phyloP scores from a whole-genome alignment of 2,797 vertebrate species.

The Oreonectes daqikongensis region DNA sequence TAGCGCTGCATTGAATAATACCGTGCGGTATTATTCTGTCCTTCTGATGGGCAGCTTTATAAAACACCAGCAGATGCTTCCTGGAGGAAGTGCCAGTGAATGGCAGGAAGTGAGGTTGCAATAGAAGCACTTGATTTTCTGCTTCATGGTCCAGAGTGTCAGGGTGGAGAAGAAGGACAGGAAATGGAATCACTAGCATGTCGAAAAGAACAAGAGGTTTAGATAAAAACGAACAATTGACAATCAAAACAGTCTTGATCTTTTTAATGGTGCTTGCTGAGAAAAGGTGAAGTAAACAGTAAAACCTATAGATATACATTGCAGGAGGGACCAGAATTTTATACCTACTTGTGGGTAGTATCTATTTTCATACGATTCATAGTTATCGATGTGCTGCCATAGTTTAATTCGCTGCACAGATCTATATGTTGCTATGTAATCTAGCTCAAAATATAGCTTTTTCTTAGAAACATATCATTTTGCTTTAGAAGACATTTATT shows the following conservation, averaged over 20 bases:
- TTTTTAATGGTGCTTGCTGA: background rate
- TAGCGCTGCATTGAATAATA: conserved; percentile 29
- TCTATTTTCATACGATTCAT: no score
- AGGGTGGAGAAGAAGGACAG: conserved; percentile 37
- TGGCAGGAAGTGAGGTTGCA: conserved; percentile 68
- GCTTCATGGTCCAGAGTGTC: background rate
- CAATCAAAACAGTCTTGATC: background rate
- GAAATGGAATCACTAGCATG: conserved; percentile 52
- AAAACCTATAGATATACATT: background rate
- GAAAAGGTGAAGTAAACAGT: background rate
- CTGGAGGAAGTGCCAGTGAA: conserved; percentile 78
- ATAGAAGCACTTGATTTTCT: conserved; percentile 48
- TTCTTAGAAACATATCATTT: no score
- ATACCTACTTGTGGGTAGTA: no score
- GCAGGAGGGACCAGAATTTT: no score
- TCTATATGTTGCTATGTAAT: no score
- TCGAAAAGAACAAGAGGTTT: conserved; percentile 35
- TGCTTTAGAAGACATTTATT: no score
- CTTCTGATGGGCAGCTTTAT: conserved; percentile 59
- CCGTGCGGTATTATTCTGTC: conserved; percentile 36
- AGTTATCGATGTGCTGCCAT: no score
- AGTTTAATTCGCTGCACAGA: no score
- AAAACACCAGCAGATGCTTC: conserved; percentile 75
- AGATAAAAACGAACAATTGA: conserved; percentile 33
- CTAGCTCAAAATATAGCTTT: no score